phyloP scores from a whole-genome alignment of 2,797 vertebrate genomes.

The Fistularia tabacaria region DNA sequence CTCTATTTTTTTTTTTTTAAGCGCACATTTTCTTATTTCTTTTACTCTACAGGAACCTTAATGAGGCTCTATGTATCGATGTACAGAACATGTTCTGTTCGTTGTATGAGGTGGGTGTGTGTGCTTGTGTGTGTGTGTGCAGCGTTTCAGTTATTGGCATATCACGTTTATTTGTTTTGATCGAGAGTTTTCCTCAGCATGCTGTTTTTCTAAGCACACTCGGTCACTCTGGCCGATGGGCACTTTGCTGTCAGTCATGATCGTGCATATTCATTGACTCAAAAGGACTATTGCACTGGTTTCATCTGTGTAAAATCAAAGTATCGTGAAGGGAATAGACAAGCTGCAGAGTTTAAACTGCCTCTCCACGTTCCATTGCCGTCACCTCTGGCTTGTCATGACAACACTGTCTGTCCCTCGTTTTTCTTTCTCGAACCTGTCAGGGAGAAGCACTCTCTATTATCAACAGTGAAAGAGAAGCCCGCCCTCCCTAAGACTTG shows the following conservation, averaged over 20 bases:
- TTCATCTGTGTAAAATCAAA: background rate
- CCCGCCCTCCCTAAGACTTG: conserved; percentile 57
- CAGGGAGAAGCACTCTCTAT: conserved; percentile 60
- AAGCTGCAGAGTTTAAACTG: conserved; percentile 4
- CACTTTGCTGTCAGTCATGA: too few relatives aligned
- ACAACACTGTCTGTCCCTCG: conserved; percentile 36
- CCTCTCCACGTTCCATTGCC: conserved; percentile 25
- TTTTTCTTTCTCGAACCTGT: conserved; percentile 38
- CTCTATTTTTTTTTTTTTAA: too few relatives aligned
- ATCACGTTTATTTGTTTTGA: conserved; percentile 50
- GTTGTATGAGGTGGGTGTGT: background rate
- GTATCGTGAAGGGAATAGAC: conserved; percentile 4
- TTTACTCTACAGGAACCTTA: too few relatives aligned
- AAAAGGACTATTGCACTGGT: background rate
- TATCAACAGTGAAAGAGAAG: conserved; percentile 60
- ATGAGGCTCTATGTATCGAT: too few relatives aligned
- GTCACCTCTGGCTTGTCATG: conserved; percentile 45
- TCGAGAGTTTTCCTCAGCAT: conserved; percentile 44
- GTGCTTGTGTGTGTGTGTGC: conserved; percentile 7
- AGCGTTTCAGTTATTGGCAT: conserved; percentile 31
- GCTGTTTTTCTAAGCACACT: conserved; percentile 18
- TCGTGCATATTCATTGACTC: conserved; percentile 2
- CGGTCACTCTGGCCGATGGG: conserved; percentile 11
- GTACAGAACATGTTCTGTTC: too few relatives aligned
- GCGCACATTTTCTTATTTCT: too few relatives aligned